These are phyloP conservation scores for Trisateles emortualis DNA, from an alignment of 2,888 invertebrate species.

Conservation along the genomic window DNA sequence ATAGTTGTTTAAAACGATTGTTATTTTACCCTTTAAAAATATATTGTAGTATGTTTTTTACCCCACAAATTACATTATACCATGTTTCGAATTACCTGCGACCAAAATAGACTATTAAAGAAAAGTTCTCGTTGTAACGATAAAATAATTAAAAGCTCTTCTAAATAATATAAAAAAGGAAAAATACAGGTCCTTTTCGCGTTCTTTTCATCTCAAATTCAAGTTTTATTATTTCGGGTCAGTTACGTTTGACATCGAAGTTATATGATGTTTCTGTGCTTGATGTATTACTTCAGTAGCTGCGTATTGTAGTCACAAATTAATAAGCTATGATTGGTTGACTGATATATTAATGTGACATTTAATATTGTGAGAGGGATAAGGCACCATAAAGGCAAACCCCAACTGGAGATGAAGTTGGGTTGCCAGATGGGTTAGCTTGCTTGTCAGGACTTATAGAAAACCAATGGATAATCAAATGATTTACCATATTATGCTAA, in stretches of 20 bases:
- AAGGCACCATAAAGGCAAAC: no score
- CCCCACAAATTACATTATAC: constrained; percentile 31
- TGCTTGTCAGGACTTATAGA: no score
- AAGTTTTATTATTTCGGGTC: constrained; percentile 27
- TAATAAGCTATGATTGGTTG: background rate
- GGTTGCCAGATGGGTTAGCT: no score
- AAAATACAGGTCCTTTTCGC: constrained; percentile 19
- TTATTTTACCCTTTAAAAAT: constrained; percentile 35
- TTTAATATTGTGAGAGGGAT: no score
- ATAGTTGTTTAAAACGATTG: constrained; percentile 29
- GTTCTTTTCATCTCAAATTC: constrained; percentile 19
- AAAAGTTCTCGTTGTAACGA: constrained; percentile 33
- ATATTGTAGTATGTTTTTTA: no score
- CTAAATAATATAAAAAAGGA: constrained; percentile 31
- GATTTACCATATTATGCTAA: no score
- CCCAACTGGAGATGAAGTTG: no score
- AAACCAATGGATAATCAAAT: no score
- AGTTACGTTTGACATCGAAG: constrained; percentile 18
- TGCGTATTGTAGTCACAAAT: background rate
- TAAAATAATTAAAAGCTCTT: constrained; percentile 39
- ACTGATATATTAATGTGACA: background rate
- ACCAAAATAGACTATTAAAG: constrained; percentile 29
- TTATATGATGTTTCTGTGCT: constrained; percentile 17
- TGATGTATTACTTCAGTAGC: background rate
- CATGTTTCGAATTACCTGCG: constrained; percentile 34